phyloP scores from a whole-genome alignment of 2,888 invertebrate genomes.

The Aleiodes testaceus region DNA sequence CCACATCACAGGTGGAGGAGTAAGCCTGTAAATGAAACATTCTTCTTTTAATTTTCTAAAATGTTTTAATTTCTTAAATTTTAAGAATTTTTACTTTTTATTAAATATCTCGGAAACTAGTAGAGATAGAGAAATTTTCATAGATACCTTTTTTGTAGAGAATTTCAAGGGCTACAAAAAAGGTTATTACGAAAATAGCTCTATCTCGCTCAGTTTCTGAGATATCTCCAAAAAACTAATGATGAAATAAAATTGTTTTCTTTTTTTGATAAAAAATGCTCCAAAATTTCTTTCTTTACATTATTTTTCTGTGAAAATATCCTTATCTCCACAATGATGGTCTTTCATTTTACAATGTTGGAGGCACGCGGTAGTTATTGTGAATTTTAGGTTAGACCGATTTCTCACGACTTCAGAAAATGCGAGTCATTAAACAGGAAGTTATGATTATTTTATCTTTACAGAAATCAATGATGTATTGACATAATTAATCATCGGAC shows the following conservation, averaged over 20 bases:
- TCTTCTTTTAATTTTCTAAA: not conserved
- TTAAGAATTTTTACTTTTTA: not conserved
- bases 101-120: too few species aligned
- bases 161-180: too few species aligned
- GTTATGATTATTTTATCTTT: conserved; percentile 8
- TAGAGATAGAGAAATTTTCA: too few species aligned
- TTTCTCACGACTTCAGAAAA: conserved; percentile 26
- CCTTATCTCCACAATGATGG: too few species aligned
- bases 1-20: conserved; percentile 93
- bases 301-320: too few species aligned
- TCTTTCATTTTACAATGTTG: not conserved
- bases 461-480: not conserved
- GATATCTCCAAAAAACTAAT: too few species aligned
- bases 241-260: too few species aligned
- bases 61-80: not conserved
- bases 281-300: too few species aligned
- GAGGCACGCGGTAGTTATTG: conserved; percentile 42
- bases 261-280: too few species aligned
- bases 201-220: too few species aligned
- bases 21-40: conserved; percentile 71
- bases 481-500: not conserved
- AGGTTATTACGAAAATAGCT: too few species aligned
- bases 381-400: conserved; percentile 43
- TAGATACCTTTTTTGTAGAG: too few species aligned
- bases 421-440: conserved; percentile 47